Conservation (phyloP, 2,888 invertebrate species). For the Synergus umbraculus region DNA sequence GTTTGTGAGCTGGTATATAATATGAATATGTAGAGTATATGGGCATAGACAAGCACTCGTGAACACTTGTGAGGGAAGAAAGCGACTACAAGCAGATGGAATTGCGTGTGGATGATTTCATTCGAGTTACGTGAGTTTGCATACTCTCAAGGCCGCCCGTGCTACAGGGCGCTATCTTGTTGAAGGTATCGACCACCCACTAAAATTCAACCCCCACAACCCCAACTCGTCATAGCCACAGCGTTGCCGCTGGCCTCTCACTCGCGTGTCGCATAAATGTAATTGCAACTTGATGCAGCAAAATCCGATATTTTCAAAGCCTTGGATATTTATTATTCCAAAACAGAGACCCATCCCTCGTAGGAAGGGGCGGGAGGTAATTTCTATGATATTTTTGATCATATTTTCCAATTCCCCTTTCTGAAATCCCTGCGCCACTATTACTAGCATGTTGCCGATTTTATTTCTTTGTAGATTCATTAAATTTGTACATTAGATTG, state of each 20-base stretch:
- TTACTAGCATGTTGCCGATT: no score
- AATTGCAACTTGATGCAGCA: conserved; percentile 36
- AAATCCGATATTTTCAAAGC: conserved; percentile 26
- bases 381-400: no score
- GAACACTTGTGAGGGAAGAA: neutral
- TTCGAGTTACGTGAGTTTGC: conserved; percentile 38
- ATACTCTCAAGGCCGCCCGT: conserved; percentile 36
- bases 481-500: conserved; percentile 1
- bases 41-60: neutral
- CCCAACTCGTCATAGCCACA: conserved; percentile 15
- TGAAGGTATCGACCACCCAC: conserved; percentile 28
- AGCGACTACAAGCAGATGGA: conserved; percentile 3
- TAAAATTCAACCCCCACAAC: conserved; percentile 7
- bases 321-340: conserved; percentile 1
- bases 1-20: neutral
- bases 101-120: conserved; percentile 42
- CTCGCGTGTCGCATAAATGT: conserved; percentile 33
- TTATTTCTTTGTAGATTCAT: neutral
- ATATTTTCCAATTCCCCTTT: neutral
- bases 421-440: neutral
- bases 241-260: conserved; percentile 18
- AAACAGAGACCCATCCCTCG: neutral
- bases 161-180: conserved; percentile 20
- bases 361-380: no score
- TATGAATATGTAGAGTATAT: neutral